phyloP scores from a whole-genome alignment of 2,797 vertebrate genomes.

The Anniella stebbinsi region DNA sequence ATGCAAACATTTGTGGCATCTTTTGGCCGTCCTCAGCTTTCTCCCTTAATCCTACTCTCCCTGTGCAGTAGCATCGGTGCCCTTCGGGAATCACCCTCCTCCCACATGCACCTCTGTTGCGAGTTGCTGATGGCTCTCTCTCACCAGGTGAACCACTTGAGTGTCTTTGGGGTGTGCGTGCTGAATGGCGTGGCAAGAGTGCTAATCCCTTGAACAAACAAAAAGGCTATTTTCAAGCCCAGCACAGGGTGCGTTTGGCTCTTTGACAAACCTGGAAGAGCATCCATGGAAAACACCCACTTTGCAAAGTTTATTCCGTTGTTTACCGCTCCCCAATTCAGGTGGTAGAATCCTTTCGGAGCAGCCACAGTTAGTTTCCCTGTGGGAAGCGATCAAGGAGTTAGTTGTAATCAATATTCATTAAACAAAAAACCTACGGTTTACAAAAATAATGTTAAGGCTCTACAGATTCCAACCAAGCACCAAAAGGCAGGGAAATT shows the following conservation, averaged over 20 bases:
- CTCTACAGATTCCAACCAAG: no score
- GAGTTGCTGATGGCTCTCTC: not conserved
- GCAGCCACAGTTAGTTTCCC: not conserved
- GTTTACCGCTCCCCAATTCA: not conserved
- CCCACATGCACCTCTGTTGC: not conserved
- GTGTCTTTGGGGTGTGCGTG: fast-evolving
- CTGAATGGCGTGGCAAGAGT: not conserved
- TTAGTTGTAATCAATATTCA: not conserved
- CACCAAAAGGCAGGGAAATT: no score
- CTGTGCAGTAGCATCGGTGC: not conserved
- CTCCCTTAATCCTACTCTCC: slow-evolving; percentile 4
- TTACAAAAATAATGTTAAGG: no score
- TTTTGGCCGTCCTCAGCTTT: slow-evolving; percentile 22
- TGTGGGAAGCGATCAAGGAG: not conserved
- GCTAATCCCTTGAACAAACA: not conserved
- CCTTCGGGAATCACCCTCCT: slow-evolving; percentile 11
- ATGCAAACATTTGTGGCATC: not conserved
- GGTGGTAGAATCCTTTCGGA: not conserved
- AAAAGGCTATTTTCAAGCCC: not conserved
- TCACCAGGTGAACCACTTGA: not conserved
- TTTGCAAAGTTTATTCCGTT: not conserved
- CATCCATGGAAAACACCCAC: not conserved
- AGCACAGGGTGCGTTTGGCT: not conserved
- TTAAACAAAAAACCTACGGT: no score
- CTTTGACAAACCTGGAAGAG: not conserved